Base-by-base conservation (phyloP, 1,140 invertebrate genomes). In the Conopomorpha cramerella region DNA sequence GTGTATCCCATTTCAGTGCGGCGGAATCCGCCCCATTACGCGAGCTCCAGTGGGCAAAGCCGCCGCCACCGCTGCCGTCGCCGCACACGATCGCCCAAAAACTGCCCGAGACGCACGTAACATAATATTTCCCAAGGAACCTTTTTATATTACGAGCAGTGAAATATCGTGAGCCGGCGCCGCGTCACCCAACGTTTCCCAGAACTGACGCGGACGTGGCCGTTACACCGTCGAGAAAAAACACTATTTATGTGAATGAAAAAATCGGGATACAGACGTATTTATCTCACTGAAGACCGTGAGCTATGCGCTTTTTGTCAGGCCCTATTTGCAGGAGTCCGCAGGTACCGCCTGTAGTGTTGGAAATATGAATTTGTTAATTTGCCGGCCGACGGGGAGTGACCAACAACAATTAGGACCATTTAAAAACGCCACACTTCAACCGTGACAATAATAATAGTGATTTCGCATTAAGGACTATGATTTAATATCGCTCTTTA, bases 81-180 rank as follows among this genome's bases (percentile, higher is more conserved):
- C 49, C 51, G 52, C 55, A 57, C 49, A 54, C 57, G 57, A 49
- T 67, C 54, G 54, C 46, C 62, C 58, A 70, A 72, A 73, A 68
- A 66, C 55, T 56, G 49, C 53, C 61, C 55, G 43, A 64, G 52
- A 63, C 59, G 70, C n/a, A n/a, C n/a, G n/a, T 74, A 74, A 74
- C 62, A 70, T 68, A 76, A 76, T 76, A 76, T 76, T 74, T 71
- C 62, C 67, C 60, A 62, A 64, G 61, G 56, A 70, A 60, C 49
- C 61, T 67, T 70, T 70, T 74, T 71, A 72, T 76, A 76, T 72
- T 67, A 62, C 38, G 55, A 19, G 34, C 35, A 29, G 17, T 11
- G 29, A 51, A 44, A 36, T 45, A 45, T 39, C 41, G 45, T 45
- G 38, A 37, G 27, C 43, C 56, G 67, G 66, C 65, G 67, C 71